These are phyloP conservation scores for Percopsis transmontana DNA, from an alignment of 2,113 vertebrate species.

Conservation along the genomic window DNA sequence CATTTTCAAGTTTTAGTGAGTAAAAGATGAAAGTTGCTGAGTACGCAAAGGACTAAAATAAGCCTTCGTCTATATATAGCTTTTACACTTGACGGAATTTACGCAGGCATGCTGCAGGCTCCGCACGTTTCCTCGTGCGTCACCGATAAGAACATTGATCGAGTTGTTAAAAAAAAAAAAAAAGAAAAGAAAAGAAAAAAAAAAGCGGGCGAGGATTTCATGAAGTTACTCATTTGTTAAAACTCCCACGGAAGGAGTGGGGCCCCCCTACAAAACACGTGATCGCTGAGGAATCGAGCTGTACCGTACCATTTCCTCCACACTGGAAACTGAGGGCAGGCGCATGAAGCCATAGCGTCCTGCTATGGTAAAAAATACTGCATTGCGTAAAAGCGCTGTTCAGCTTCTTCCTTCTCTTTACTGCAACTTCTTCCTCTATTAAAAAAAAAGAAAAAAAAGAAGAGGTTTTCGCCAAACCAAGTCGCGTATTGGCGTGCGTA, in stretches of 20 bases:
- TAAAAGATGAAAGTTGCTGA: background rate
- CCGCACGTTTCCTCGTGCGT: conserved; percentile 50
- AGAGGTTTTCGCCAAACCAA: too few relatives aligned
- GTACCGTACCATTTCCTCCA: conserved; percentile 41
- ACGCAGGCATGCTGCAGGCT: conserved; percentile 40
- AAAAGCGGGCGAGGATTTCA: conserved; percentile 61
- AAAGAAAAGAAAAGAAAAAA: conserved; percentile 12
- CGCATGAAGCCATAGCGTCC: conserved; percentile 8
- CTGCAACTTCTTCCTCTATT: background rate
- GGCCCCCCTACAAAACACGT: conserved; percentile 24
- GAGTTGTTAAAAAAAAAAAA: conserved; percentile 23
- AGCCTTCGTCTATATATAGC: conserved; percentile 58
- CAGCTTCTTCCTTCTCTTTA: conserved; percentile 5
- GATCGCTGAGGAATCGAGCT: conserved; percentile 25
- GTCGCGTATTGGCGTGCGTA: too few relatives aligned
- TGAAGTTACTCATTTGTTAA: conserved; percentile 67
- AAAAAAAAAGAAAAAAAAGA: too few relatives aligned
- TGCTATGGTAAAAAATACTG: conserved; percentile 63
- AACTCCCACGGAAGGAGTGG: conserved; percentile 50
- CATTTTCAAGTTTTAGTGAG: too few relatives aligned
- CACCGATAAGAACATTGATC: conserved; percentile 55
- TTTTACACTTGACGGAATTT: conserved; percentile 53
- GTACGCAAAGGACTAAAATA: conserved; percentile 21
- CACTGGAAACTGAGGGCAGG: conserved; percentile 21
- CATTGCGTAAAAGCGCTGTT: conserved; percentile 59